Base-by-base conservation (phyloP, 2,888 invertebrate genomes). In the Beris chalybata region DNA sequence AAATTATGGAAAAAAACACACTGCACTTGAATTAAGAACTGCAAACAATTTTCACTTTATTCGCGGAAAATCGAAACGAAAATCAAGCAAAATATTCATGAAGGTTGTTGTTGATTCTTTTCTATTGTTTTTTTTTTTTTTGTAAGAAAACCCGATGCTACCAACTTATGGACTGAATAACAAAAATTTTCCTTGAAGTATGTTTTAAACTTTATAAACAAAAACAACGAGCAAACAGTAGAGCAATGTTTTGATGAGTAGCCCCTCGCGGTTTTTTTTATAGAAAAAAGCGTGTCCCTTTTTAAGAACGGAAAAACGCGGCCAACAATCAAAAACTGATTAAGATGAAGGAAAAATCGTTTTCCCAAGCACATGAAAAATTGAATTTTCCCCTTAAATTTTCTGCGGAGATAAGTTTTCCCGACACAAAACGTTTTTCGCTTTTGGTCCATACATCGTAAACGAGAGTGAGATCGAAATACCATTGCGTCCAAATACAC, bases 251-350 rank as follows among this genome's bases (percentile, higher is more conserved):
- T 38, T 38, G 2, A 38, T 38, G 38, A 38, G 3, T 7, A 38
- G 38, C 38, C 38, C 38, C 38, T 4, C 38, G 38, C 38, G 38
- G 9, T 38, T 38, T 38, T 22, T 22, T 22, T 22, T 22, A 2
- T 22, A 22, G 22, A 22, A 22, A 11, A 9, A 38, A 38, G 15
- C 50, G 52, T 61, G 38, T 38, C 38, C 38, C 38, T 50, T 50
- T 50, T 15, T 50, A 56, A 15, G 55, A 48, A 56, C 56, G 56
- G 53, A 65, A 69, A 69, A 69, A 69, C 67, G 67, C 69, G 69
- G 67, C 67, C 54, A 66, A 58, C 64, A 45, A 67, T 69, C 59
- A 63, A 64, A 69, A 69, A 69, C 69, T 69, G 69, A 54, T 64
- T 64, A 67, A 67, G 54, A 65, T 64, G 66, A 53, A 57, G 48